Evolutionary conservation across 2,113 vertebrate species (phyloP), one percentile per base, ranked within the genome.

Genomic region (Malurus alboscapulatus): DNA sequence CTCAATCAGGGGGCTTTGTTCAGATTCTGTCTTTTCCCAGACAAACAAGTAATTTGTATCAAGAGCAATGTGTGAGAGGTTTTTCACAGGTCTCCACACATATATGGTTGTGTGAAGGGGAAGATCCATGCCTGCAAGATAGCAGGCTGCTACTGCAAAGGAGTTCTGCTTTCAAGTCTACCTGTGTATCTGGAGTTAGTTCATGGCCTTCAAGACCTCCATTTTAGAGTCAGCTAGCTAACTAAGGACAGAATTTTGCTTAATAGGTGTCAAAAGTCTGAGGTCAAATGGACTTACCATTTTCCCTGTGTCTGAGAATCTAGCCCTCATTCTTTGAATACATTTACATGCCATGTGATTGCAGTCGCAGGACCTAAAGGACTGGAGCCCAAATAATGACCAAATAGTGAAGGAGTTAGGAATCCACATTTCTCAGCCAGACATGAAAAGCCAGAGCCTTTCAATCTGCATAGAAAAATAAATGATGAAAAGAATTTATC

Each of bases 291-390:
- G 26, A 76, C 63, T 68, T 83, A 76, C 27, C 48, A 67, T 74
- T 93, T 87, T 92, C 85, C 62, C 71, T 66, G 78, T 26, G 42
- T 76, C 78, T 87, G 84, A 95, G 81, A 66, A 84, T 76, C 81
- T 63, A 84, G 38, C 27, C 14, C 12, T 92, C 82, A 63, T 91
- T 85, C 84, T 95, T 87, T 54, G 55, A 91, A 92, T 77, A 53
- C 12, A 71, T 91, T 94, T 83, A 30, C 79, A 17, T 40, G 75
- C 32, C 66, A 62, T 44, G 55, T 86, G 90, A 83, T 73, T 85
- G 63, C 32, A 74, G 81, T 17, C 0, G 3, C 77, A 53, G 62
- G 34, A 73, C 40, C 1, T 8, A 83, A 54, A 87, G 50, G 38
- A 82, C 50, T 65, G 53, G 54, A 90, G 48, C 73, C 69, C 79